Conservation (phyloP, 2,888 invertebrate genomes). For the Nebria brevicollis region DNA sequence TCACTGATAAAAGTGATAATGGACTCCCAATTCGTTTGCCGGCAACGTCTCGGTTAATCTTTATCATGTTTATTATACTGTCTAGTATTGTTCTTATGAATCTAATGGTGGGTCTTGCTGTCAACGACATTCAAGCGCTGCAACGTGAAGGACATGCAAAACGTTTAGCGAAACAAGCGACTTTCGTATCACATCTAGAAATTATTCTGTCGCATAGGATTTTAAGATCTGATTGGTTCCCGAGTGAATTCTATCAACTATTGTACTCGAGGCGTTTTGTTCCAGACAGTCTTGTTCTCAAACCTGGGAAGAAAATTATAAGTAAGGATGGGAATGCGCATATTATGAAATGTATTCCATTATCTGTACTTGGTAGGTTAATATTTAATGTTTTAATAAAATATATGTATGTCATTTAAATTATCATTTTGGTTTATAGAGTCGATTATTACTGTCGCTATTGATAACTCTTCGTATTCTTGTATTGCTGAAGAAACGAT, state of each 20-base stretch:
- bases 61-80: constrained; percentile 65
- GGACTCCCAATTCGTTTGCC: constrained; percentile 49
- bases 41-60: constrained; percentile 63
- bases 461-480: constrained; percentile 19
- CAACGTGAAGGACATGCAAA: constrained; percentile 56
- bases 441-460: constrained; percentile 29
- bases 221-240: constrained; percentile 38
- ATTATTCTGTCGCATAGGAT: constrained; percentile 53
- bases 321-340: constrained; percentile 15
- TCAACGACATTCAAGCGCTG: constrained; percentile 64
- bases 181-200: constrained; percentile 60
- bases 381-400: neutral
- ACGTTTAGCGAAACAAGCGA: constrained; percentile 59
- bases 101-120: constrained; percentile 67
- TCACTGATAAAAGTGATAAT: constrained; percentile 53
- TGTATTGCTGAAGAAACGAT: constrained; percentile 24
- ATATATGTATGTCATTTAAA: no score
- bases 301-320: constrained; percentile 23
- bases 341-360: constrained; percentile 12
- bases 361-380: constrained; percentile 4
- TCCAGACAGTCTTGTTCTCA: constrained; percentile 19
- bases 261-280: constrained; percentile 29
- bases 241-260: constrained; percentile 14
- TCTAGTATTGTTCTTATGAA: constrained; percentile 69
- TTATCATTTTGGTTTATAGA: constrained; percentile 21